Conservation (phyloP, 2,888 invertebrate genomes). For the Pyrgus malvae region DNA sequence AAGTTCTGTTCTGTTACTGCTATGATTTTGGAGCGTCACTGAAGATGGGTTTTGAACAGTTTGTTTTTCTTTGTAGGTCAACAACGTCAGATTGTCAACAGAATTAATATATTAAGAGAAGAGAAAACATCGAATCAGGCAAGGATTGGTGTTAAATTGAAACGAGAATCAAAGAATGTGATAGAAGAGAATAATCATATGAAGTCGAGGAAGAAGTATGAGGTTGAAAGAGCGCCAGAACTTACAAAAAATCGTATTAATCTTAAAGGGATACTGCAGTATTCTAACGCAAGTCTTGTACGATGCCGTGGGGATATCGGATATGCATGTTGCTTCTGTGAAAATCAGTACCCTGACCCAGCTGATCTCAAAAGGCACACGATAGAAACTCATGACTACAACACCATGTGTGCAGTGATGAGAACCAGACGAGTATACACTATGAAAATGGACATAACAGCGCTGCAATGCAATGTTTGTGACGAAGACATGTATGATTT, state of each 20-base stretch:
- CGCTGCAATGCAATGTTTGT: conserved; percentile 50
- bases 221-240: not conserved
- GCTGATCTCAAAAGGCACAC: conserved; percentile 50
- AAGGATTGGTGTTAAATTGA: no score
- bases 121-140: not conserved
- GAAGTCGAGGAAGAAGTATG: not conserved
- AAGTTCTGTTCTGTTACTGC: no score
- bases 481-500: conserved; percentile 42
- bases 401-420: no score
- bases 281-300: conserved; percentile 59
- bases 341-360: conserved; percentile 45
- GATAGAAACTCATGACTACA: conserved; percentile 46
- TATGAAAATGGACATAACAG: conserved; percentile 56
- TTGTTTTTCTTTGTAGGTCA: conserved; percentile 31
- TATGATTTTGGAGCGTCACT: no score
- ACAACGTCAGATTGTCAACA: conserved; percentile 28
- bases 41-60: no score
- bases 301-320: conserved; percentile 47
- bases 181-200: not conserved
- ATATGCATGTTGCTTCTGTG: conserved; percentile 52
- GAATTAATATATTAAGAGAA: not conserved
- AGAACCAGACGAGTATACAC: no score
- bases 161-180: no score
- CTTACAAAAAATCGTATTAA: conserved; percentile 21
- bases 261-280: conserved; percentile 42